phyloP scores from a whole-genome alignment of 2,113 vertebrate species.

The Phaethornis superciliosus region DNA sequence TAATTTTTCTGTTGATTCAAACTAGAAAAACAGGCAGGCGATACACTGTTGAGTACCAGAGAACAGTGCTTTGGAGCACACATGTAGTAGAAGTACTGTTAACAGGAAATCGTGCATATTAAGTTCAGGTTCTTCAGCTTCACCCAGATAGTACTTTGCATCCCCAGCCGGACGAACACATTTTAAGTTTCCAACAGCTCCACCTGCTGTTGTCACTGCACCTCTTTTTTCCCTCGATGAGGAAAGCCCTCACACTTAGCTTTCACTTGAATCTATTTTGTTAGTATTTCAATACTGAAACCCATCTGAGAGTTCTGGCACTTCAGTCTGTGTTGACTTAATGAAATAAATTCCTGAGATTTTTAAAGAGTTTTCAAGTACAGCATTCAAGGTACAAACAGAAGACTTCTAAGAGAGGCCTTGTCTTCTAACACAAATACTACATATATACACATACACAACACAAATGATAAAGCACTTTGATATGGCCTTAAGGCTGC shows the following conservation, averaged over 20 bases:
- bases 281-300: background rate
- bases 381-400: background rate
- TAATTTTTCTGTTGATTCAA: background rate
- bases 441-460: background rate
- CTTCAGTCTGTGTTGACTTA: background rate
- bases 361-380: background rate
- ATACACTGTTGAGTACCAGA: background rate
- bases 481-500: background rate
- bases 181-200: slow-evolving; percentile 44
- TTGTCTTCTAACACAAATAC: background rate
- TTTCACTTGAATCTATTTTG: background rate
- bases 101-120: background rate
- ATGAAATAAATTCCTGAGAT: background rate
- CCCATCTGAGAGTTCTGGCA: background rate
- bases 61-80: background rate
- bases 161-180: fast-evolving
- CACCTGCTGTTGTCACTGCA: slow-evolving; percentile 52
- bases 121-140: background rate
- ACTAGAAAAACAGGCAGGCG: background rate
- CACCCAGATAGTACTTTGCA: background rate
- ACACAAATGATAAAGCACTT: background rate
- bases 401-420: background rate
- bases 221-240: background rate
- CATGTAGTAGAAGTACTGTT: background rate
- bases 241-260: background rate